phyloP scores from a whole-genome alignment of 2,888 invertebrate species.

The Pollenia amentaria region DNA sequence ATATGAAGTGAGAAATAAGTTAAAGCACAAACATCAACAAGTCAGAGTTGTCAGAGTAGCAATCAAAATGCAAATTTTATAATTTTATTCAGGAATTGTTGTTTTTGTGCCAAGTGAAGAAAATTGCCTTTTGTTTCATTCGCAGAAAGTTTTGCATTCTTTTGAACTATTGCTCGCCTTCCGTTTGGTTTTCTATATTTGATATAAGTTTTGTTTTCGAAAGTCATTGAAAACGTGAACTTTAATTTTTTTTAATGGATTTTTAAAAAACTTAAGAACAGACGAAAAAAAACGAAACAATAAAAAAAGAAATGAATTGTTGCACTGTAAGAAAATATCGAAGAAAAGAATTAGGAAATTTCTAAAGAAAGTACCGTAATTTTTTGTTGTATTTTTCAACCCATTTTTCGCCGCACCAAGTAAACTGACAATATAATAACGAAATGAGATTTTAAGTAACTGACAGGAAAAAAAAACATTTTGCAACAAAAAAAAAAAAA shows the following conservation, averaged over 20 bases:
- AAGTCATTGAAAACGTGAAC: conserved; percentile 42
- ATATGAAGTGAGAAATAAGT: neutral
- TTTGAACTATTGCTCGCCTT: conserved; percentile 8
- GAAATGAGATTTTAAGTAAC: no score
- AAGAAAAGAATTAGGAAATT: no score
- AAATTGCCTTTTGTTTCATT: neutral
- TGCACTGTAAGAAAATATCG: neutral
- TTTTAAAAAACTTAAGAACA: neutral
- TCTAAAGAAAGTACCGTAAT: no score
- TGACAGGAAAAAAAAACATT: no score
- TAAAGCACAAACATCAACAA: conserved; percentile 41
- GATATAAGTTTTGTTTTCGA: conserved; percentile 25
- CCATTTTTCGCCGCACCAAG: no score
- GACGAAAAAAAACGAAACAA: neutral
- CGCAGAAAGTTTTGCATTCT: conserved; percentile 18
- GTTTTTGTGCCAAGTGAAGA: conserved; percentile 2
- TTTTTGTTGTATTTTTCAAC: no score
- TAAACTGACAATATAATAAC: no score
- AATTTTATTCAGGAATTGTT: neutral
- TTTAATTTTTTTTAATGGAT: conserved; percentile 40
- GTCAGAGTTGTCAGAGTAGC: conserved; percentile 33
- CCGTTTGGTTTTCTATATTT: neutral
- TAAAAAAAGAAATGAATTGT: neutral
- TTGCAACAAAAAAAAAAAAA: no score
- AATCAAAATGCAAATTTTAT: conserved; percentile 63